These are phyloP conservation scores for Teleogryllus occipitalis DNA, from an alignment of 1,140 invertebrate genomes.

Conservation along the genomic window DNA sequence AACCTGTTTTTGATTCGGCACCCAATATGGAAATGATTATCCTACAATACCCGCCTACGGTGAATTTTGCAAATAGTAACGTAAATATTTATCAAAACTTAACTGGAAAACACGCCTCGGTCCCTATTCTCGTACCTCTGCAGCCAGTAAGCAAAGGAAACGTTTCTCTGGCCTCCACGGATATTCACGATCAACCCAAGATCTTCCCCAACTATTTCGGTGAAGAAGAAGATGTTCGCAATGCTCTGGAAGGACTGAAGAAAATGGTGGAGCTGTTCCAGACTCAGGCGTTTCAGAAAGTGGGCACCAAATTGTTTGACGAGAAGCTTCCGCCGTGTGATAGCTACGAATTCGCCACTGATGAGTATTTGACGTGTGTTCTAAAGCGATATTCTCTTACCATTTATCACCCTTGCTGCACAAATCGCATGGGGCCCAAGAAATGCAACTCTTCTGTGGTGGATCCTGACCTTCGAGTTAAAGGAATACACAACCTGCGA, in stretches of 20 bases:
- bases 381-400: neutral
- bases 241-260: constrained; percentile 49
- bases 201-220: constrained; percentile 7
- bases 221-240: constrained; percentile 32
- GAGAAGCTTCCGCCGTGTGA: constrained; percentile 32
- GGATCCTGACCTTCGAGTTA: constrained; percentile 51
- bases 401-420: constrained; percentile 38
- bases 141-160: neutral
- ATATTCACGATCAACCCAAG: neutral
- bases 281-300: constrained; percentile 50
- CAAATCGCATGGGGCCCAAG: constrained; percentile 65
- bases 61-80: neutral
- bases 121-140: neutral
- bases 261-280: constrained; percentile 45
- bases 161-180: neutral
- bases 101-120: neutral
- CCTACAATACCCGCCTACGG: neutral
- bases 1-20: neutral
- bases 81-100: neutral
- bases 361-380: constrained; percentile 30
- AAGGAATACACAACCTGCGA: constrained; percentile 23
- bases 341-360: constrained; percentile 19
- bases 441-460: constrained; percentile 62
- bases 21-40: neutral
- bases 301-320: constrained; percentile 45